phyloP scores from a whole-genome alignment of 2,797 vertebrate species.

The Poecilia velifera region DNA sequence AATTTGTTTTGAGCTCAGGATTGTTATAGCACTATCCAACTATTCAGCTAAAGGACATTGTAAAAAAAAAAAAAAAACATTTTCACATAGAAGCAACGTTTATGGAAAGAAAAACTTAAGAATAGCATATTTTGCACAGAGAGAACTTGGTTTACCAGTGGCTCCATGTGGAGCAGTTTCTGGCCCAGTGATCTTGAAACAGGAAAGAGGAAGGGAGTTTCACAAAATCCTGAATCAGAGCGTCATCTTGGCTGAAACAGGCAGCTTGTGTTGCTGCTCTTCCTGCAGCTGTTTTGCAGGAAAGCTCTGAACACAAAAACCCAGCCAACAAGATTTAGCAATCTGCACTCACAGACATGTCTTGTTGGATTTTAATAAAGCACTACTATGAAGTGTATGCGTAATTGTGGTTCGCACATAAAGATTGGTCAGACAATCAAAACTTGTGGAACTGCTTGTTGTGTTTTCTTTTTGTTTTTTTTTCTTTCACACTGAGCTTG shows the following conservation, averaged over 20 bases:
- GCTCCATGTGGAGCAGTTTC: slow-evolving; percentile 32
- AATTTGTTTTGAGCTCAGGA: neutral
- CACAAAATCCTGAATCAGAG: slow-evolving; percentile 52
- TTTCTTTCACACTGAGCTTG: neutral
- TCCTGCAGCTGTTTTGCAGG: slow-evolving; percentile 57
- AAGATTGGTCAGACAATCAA: slow-evolving; percentile 21
- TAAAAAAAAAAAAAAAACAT: neutral
- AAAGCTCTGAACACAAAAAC: slow-evolving; percentile 62
- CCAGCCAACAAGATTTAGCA: slow-evolving; percentile 44
- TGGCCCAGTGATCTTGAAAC: slow-evolving; percentile 29
- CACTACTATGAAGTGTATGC: slow-evolving; percentile 16
- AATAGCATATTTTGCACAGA: neutral
- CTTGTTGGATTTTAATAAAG: slow-evolving; percentile 30
- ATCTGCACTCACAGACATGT: slow-evolving; percentile 45
- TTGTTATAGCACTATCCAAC: neutral
- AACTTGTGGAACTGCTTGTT: slow-evolving; percentile 19
- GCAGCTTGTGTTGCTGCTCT: slow-evolving; percentile 56
- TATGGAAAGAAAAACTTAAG: neutral
- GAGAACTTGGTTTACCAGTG: slow-evolving; percentile 3
- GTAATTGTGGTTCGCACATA: slow-evolving; percentile 12
- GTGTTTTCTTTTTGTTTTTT: too few species aligned
- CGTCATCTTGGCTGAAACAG: slow-evolving; percentile 64
- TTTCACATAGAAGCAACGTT: neutral
- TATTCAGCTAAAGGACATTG: neutral
- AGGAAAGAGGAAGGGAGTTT: slow-evolving; percentile 66